Percentiles rank a stretch among this genome's conserved stretches.
These are phyloP conservation scores for Yponomeuta evonymella DNA, from an alignment of 2,888 invertebrate genomes.

Conservation along the genomic window DNA sequence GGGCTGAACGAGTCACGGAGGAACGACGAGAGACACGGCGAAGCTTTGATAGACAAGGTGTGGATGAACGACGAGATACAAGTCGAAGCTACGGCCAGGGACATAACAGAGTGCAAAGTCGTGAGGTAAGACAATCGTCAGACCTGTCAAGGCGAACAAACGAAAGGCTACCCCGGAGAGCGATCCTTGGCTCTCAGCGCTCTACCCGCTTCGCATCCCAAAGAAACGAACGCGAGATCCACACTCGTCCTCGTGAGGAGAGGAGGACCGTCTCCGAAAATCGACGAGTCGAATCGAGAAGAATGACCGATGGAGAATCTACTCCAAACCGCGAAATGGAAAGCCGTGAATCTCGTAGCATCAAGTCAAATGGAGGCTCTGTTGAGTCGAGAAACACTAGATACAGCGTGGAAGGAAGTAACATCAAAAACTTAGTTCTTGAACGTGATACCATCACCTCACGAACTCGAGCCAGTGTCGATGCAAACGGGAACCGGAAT, in stretches of 20 bases:
- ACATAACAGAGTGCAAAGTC: neutral
- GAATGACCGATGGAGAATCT: constrained; percentile 2
- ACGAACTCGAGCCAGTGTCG: neutral
- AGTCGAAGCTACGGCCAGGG: neutral
- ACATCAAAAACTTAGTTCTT: neutral
- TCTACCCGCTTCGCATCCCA: neutral
- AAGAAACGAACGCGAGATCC: neutral
- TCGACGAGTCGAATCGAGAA: constrained; percentile 5
- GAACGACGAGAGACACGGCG: neutral
- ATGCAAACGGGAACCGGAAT: neutral
- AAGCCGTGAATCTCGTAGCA: neutral
- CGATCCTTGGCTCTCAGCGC: neutral
- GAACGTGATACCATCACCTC: constrained; percentile 5
- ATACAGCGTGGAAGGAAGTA: neutral
- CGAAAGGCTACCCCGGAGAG: neutral
- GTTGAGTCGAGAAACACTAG: neutral
- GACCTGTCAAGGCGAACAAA: neutral
- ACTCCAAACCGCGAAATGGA: neutral
- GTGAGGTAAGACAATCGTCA: neutral
- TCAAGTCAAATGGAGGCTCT: neutral
- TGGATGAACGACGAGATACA: neutral
- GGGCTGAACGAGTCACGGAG: neutral
- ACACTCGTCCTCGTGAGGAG: neutral
- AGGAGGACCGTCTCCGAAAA: neutral
- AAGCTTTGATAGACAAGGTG: neutral